A percentile compares a stretch with the other conserved stretches of the same genome.
Conservation (phyloP, 2,888 invertebrate genomes). For the Anorthoa munda region DNA sequence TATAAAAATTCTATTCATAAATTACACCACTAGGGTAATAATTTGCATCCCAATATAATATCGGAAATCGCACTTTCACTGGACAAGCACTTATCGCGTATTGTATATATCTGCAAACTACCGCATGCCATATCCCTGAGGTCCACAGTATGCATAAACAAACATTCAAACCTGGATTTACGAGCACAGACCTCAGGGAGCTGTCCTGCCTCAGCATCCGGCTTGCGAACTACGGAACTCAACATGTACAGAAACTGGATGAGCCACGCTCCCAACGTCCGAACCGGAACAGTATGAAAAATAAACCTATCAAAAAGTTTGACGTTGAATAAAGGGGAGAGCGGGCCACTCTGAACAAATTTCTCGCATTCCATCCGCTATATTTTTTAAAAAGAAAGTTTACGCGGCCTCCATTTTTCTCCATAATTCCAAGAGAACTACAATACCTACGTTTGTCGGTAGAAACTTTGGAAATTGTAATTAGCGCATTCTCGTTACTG, state of each 20-base stretch:
- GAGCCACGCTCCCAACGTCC: conserved; percentile 44
- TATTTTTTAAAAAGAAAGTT: conserved; percentile 51
- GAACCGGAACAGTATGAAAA: conserved; percentile 56
- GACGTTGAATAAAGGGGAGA: conserved; percentile 58
- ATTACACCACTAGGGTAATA: background rate
- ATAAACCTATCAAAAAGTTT: conserved; percentile 64
- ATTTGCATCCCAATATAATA: conserved; percentile 18
- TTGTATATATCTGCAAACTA: conserved; percentile 51
- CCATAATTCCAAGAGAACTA: conserved; percentile 51
- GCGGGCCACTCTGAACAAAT: conserved; percentile 51
- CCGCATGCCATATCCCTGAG: conserved; percentile 56
- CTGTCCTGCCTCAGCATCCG: conserved; percentile 57
- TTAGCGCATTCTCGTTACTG: conserved; percentile 58
- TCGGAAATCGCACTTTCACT: conserved; percentile 17
- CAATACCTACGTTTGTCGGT: conserved; percentile 39
- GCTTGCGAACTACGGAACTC: conserved; percentile 56
- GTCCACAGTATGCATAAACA: conserved; percentile 71
- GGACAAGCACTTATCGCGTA: conserved; percentile 40
- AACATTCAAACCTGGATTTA: conserved; percentile 75
- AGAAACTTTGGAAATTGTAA: conserved; percentile 55
- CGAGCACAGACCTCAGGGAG: conserved; percentile 71
- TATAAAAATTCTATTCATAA: background rate
- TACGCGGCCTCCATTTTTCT: conserved; percentile 37
- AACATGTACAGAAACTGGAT: conserved; percentile 65
- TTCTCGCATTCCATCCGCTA: conserved; percentile 40